Percentiles rank a stretch among this genome's conserved stretches.
These are phyloP conservation scores for Muscicapa comitata DNA, from an alignment of 2,797 vertebrate species.

Conservation along the genomic window DNA sequence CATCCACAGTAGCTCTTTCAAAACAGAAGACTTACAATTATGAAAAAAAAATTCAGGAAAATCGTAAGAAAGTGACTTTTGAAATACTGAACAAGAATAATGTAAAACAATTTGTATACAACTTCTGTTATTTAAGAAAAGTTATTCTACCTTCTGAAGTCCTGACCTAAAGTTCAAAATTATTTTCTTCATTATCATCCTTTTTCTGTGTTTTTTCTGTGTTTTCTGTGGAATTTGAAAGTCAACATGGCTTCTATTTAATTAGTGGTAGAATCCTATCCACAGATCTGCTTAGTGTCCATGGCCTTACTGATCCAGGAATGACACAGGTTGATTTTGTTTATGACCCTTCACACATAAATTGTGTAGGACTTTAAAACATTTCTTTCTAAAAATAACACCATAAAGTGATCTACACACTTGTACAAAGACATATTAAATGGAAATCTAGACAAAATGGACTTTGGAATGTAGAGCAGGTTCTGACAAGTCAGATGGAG, in stretches of 20 bases:
- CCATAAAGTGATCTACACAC: not conserved
- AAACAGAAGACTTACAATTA: not conserved
- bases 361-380: not conserved
- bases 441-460: not conserved
- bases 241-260: not conserved
- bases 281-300: not conserved
- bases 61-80: not conserved
- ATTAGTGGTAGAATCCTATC: not conserved
- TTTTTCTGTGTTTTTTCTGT: not conserved
- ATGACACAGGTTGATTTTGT: not conserved
- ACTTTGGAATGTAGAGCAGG: not conserved
- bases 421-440: not conserved
- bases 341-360: not conserved
- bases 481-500: not conserved
- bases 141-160: not conserved
- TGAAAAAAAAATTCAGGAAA: not conserved
- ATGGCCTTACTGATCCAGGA: not conserved
- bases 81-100: not conserved
- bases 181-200: not conserved
- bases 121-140: not conserved
- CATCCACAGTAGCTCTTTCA: not conserved
- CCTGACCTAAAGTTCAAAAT: not conserved
- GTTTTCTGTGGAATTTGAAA: not conserved
- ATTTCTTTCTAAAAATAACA: not conserved
- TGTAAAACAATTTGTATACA: not conserved